Base-by-base conservation (phyloP, 1,140 invertebrate genomes). In the Hyphantria cunea region DNA sequence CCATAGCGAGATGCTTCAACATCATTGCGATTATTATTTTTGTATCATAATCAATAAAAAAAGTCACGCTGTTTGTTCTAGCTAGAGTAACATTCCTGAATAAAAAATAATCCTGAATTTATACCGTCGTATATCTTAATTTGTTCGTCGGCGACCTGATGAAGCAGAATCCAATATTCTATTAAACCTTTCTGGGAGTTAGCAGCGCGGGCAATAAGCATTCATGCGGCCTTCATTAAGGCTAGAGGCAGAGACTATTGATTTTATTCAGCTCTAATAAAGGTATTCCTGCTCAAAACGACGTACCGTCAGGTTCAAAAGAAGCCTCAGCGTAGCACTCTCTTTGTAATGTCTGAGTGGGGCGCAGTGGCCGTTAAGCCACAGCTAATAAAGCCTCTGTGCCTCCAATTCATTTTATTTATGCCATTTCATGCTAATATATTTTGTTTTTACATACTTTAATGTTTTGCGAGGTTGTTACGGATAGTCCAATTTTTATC, bases 201-300 rank as follows among this genome's bases (percentile, higher is more conserved):
- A 77, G 82, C 75, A 63, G 50, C 64, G 71, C 64, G 72, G 67
- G 72, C 84, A 82, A 86, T 82, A 84, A 86, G 77, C 78, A 76
- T 82, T 82, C 78, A 76, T 80, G 74, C 78, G 78, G 73, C 73
- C 71, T 79, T 84, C 78, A 85, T 83, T 83, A 85, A 83, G 74
- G 71, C 74, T 63, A 65, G 59, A 55, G 67, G 70, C 64, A 65
- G 67, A 69, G 56, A 59, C 64, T 82, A 84, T 86, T 78, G 83
- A 86, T 82, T 83, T 83, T 73, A 70, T 71, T 78, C 73, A 84
- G 68, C 71, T 76, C 63, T 78, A 76, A 78, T 79, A 80, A 82
- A 84, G 75, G 79, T 82, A 78, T 77, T 82, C 78, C 74, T 68
- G 64, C 53, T 67, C 69, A 75, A 80, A 78, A 69, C 53, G 64